Evolutionary conservation across 2,888 invertebrate genomes (phyloP).

Genomic region (Conops quadrifasciatus): DNA sequence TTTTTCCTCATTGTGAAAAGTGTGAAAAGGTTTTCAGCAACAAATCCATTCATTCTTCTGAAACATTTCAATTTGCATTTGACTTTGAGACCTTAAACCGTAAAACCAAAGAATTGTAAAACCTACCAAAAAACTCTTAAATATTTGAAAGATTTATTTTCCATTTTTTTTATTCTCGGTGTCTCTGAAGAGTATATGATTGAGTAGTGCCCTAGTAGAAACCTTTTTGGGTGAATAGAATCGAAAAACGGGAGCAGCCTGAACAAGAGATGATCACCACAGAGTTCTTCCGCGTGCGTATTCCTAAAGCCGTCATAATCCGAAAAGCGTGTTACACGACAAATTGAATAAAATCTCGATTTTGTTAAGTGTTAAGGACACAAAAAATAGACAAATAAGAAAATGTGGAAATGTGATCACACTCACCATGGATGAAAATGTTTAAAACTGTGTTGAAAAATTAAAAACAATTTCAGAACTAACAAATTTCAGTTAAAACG

Average conservation of each 20-base stretch:
- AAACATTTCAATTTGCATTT: constrained; percentile 63
- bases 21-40: constrained; percentile 56
- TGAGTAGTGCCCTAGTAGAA: constrained; percentile 15
- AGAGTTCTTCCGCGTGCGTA: neutral
- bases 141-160: constrained; percentile 3
- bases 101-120: constrained; percentile 10
- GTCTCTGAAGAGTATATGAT: constrained; percentile 28
- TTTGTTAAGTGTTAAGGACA: constrained; percentile 14
- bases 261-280: constrained; percentile 4
- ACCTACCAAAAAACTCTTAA: constrained; percentile 28
- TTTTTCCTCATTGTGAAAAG: constrained; percentile 45
- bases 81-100: constrained; percentile 51
- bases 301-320: constrained; percentile 59
- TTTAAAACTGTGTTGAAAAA: no score
- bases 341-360: constrained; percentile 56
- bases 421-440: neutral
- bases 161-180: neutral
- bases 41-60: constrained; percentile 31
- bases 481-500: no score
- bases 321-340: constrained; percentile 62
- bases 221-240: constrained; percentile 12
- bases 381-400: neutral
- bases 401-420: neutral
- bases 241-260: constrained; percentile 12
- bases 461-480: no score